Evolutionary conservation across 2,888 invertebrate species (phyloP).

Genomic region (Silvanus unidentatus): DNA sequence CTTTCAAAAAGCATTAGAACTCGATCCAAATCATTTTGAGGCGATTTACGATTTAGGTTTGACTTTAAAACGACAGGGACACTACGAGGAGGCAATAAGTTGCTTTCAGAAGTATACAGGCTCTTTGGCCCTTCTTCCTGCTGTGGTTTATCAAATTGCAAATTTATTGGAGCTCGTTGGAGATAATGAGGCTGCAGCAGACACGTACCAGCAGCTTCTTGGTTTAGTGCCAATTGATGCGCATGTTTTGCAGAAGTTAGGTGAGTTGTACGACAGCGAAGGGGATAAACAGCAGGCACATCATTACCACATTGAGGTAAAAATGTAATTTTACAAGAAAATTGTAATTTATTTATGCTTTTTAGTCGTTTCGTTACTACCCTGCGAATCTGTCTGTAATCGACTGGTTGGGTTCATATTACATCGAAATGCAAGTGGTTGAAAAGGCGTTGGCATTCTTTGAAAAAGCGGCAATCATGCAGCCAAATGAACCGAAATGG

Average conservation of each 20-base stretch:
- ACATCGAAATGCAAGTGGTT: conserved; percentile 79
- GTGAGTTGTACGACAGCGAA: conserved; percentile 80
- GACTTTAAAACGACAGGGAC: conserved; percentile 61
- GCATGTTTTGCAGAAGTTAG: conserved; percentile 80
- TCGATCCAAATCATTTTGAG: conserved; percentile 77
- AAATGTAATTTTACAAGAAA: not conserved
- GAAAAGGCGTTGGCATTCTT: conserved; percentile 82
- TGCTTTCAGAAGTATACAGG: conserved; percentile 69
- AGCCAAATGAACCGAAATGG: conserved; percentile 78
- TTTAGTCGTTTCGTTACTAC: conserved; percentile 63
- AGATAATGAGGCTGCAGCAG: conserved; percentile 57
- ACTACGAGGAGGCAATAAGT: conserved; percentile 69
- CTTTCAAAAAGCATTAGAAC: conserved; percentile 69
- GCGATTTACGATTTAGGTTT: conserved; percentile 76
- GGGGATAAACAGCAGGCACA: conserved; percentile 89
- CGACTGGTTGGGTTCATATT: conserved; percentile 85
- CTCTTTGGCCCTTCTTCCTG: conserved; percentile 52
- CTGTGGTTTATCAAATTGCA: conserved; percentile 66
- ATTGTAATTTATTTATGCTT: conserved; percentile 10
- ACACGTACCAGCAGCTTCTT: conserved; percentile 68
- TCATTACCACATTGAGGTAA: conserved; percentile 74
- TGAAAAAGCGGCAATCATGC: conserved; percentile 69
- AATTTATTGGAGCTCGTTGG: conserved; percentile 66
- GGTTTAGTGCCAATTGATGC: conserved; percentile 86
- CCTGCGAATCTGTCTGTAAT: conserved; percentile 71